Evolutionary conservation across 1,140 invertebrate genomes (phyloP), one percentile per base, ranked within the genome.

Genomic region (Aleiodes sp.): DNA sequence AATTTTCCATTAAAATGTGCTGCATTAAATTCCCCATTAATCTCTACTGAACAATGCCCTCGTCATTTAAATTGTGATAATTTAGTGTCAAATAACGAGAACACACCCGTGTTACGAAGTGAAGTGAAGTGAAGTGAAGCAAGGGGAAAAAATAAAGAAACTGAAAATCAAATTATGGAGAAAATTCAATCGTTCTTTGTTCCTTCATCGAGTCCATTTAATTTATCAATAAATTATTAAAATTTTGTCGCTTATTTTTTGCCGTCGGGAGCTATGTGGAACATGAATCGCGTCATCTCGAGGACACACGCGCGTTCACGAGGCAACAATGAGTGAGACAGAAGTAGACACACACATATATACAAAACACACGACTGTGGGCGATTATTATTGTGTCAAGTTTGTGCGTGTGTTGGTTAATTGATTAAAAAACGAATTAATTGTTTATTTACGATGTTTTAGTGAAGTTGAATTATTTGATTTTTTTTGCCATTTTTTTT

Each of bases 301-400:
- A 68, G 66, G 66, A 68, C 57, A n/a, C n/a, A 68, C 66, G 65
- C 66, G 56, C 56, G 24, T 67, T 67, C 65, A 35, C 35, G 65
- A 67, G 65, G 52, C 65, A 52, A 61, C 24, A 19, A 56, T n/a
- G 24, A 59, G 28, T 31, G 56, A 59, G 56, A 29, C n/a, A 59
- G 24, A 33, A 33, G 9, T n/a, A n/a, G n/a, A n/a, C n/a, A n/a
- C n/a, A n/a, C n/a, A n/a, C n/a, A n/a, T n/a, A n/a, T n/a, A n/a
- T n/a, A n/a, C n/a, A n/a, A n/a, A n/a, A 52, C 12, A 52, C n/a
- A 12, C 46, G 39, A 63, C 28, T 59, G 63, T 69, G 60, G 10
- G 41, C 29, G n/a, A 63, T 69, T 69, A 69, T 63, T 66, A 28
- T 31, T 28, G 59, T 69, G 67, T 69, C 41, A 63, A 41, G 63